Evolutionary conservation across 2,888 invertebrate species (phyloP).

Genomic region (Emmelina monodactyla): DNA sequence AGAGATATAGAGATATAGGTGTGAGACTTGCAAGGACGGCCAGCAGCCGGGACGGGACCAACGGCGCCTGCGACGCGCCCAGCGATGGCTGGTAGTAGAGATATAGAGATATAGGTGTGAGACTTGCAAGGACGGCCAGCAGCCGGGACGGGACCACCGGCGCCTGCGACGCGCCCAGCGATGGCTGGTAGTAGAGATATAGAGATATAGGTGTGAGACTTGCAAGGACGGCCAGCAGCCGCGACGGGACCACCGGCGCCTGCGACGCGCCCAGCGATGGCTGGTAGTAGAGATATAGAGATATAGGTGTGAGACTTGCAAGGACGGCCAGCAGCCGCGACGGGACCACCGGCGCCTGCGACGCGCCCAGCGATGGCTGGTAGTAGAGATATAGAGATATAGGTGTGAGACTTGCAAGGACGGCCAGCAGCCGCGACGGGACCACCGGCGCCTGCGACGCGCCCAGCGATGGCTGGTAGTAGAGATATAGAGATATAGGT

Average conservation of each 20-base stretch:
- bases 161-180: conserved; percentile 73
- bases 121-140: conserved; percentile 83
- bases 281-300: no score
- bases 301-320: no score
- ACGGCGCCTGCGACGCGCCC: conserved; percentile 76
- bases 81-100: conserved; percentile 66
- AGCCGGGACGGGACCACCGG: conserved; percentile 86
- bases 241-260: conserved; percentile 86
- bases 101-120: no score
- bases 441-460: conserved; percentile 81
- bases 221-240: conserved; percentile 82
- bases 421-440: conserved; percentile 82
- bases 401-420: no score
- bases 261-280: conserved; percentile 73
- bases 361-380: conserved; percentile 68
- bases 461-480: conserved; percentile 67
- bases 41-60: conserved; percentile 84
- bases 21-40: no score
- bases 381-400: no score
- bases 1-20: no score
- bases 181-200: no score
- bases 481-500: no score
- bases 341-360: conserved; percentile 84
- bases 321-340: conserved; percentile 83
- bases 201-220: no score